Conservation (phyloP, 1,140 invertebrate species). For the Drosophila kurseongensis region DNA sequence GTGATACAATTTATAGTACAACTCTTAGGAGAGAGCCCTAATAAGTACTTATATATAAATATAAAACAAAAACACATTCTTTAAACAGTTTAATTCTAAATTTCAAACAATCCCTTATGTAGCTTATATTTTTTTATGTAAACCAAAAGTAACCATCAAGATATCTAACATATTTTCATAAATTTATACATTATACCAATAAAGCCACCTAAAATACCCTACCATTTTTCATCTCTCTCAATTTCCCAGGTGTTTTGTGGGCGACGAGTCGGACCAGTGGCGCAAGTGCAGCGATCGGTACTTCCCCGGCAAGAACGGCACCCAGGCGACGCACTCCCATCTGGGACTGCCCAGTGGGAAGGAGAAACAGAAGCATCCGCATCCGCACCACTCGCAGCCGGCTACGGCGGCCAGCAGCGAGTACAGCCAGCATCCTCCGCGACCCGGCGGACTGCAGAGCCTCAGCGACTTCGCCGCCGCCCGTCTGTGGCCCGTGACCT, state of each 20-base stretch:
- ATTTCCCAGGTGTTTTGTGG: slow-evolving; percentile 91
- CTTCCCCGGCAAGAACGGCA: slow-evolving; percentile 86
- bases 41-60: too few relatives aligned
- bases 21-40: too few relatives aligned
- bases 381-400: slow-evolving; percentile 27
- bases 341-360: slow-evolving; percentile 70
- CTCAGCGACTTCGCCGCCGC: slow-evolving; percentile 84
- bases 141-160: too few relatives aligned
- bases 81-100: too few relatives aligned
- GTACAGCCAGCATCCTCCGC: slow-evolving; percentile 84
- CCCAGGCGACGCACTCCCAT: slow-evolving; percentile 62
- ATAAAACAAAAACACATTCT: too few relatives aligned
- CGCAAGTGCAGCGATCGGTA: slow-evolving; percentile 92
- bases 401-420: slow-evolving; percentile 62
- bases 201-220: too few relatives aligned
- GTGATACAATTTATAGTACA: too few relatives aligned
- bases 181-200: too few relatives aligned
- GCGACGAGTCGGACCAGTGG: slow-evolving; percentile 90
- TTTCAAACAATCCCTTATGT: too few relatives aligned
- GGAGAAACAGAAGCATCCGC: slow-evolving; percentile 67
- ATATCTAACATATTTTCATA: too few relatives aligned
- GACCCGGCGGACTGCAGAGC: slow-evolving; percentile 85
- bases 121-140: too few relatives aligned
- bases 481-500: slow-evolving; percentile 88
- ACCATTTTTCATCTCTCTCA: too few relatives aligned